Percentiles rank a stretch among this genome's conserved stretches.
Evolutionary conservation across 2,113 vertebrate genomes (phyloP).

Genomic region (Lophius piscatorius): DNA sequence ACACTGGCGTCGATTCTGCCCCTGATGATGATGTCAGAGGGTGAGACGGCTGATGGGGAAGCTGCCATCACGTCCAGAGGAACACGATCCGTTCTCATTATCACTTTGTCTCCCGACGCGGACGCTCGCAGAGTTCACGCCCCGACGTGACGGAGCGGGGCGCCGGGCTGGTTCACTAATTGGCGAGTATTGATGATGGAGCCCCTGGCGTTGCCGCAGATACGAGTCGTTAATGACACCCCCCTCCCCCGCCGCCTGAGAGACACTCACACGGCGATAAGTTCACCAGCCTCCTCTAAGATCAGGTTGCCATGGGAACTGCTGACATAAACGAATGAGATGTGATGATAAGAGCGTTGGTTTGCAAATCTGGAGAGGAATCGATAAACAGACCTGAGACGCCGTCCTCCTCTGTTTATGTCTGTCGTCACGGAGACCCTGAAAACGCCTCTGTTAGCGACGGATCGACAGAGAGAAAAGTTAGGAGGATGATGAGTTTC

Average conservation of each 20-base stretch:
- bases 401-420: too few relatives aligned
- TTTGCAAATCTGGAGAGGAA: slow-evolving; percentile 12
- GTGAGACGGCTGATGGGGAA: too few relatives aligned
- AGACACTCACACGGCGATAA: slow-evolving; percentile 8
- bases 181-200: slow-evolving; percentile 49
- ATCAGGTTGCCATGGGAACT: slow-evolving; percentile 59
- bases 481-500: too few relatives aligned
- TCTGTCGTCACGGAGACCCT: too few relatives aligned
- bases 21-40: too few relatives aligned
- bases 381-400: slow-evolving; percentile 39
- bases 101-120: not conserved
- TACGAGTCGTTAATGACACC: slow-evolving; percentile 53
- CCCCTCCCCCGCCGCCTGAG: slow-evolving; percentile 30
- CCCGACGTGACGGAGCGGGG: not conserved
- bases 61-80: too few relatives aligned
- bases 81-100: not conserved
- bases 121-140: not conserved
- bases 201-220: slow-evolving; percentile 46
- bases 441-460: too few relatives aligned
- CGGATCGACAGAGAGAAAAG: too few relatives aligned
- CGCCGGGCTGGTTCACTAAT: slow-evolving; percentile 34
- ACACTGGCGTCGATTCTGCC: too few relatives aligned
- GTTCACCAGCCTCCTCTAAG: slow-evolving; percentile 9
- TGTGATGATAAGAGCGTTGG: slow-evolving; percentile 5
- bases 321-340: slow-evolving; percentile 41